phyloP scores from a whole-genome alignment of 2,113 vertebrate species.

The Butorides virescens region DNA sequence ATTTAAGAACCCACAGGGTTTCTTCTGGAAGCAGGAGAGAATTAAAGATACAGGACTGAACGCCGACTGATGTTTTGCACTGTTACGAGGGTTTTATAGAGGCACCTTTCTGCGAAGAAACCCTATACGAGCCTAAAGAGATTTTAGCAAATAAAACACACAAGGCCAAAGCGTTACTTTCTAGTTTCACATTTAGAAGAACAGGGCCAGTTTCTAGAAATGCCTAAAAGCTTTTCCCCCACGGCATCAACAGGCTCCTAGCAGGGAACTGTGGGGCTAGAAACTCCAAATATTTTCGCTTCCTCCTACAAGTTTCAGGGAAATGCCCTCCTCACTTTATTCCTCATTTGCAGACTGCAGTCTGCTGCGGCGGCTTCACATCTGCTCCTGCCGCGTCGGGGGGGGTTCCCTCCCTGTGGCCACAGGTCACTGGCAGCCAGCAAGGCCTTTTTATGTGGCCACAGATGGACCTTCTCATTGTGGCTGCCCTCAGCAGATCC shows the following conservation, averaged over 20 bases:
- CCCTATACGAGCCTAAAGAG: neutral
- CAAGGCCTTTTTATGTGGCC: neutral
- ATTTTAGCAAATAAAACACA: neutral
- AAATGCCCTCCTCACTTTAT: neutral
- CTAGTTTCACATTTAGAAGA: neutral
- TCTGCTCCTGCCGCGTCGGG: neutral
- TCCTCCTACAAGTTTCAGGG: neutral
- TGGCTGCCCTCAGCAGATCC: neutral
- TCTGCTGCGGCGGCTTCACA: neutral
- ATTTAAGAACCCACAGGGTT: neutral
- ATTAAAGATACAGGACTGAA: neutral
- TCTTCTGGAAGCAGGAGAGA: neutral
- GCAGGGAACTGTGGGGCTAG: neutral
- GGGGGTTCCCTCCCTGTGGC: neutral
- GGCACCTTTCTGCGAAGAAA: neutral
- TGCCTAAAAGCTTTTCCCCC: neutral
- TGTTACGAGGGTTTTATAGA: rapidly evolving
- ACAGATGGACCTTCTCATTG: neutral
- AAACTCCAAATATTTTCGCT: neutral
- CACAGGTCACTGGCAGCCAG: neutral
- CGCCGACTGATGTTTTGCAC: neutral
- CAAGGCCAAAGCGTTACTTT: neutral
- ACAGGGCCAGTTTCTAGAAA: neutral
- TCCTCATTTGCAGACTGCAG: neutral
- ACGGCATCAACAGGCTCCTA: neutral